Evolutionary conservation across 2,797 vertebrate genomes (phyloP), one percentile per base, ranked within the genome.

Genomic region (Esox masquinongy): DNA sequence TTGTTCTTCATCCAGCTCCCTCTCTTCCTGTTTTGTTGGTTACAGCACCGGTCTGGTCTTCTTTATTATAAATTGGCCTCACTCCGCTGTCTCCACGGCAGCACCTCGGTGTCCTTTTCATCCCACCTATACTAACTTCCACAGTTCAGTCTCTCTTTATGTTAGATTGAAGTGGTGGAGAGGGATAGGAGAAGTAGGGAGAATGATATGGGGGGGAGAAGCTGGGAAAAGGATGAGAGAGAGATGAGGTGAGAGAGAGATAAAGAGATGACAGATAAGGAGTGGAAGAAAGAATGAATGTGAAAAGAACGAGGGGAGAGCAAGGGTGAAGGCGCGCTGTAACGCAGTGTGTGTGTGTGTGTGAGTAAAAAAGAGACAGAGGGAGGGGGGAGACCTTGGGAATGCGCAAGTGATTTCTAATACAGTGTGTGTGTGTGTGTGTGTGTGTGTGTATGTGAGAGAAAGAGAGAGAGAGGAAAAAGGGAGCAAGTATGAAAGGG

Each of bases 51-150:
- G 82, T 87, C 85, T 82, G 24, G 74, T 80, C 80, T 86, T 79
- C 86, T 93, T 90, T 87, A 91, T 92, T 93, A 93, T 93, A 92
- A 89, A 91, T 92, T 88, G 88, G 81, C 83, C 86, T 87, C 74
- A 84, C 88, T 87, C 86, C 90, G 83, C 77, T 85, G 84, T 77
- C 89, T 91, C 90, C 90, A 59, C n/a, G 19, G n/a, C 22, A 22
- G 90, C 90, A 59, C 56, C n/a, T 8, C 22, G 4, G 9, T 59
- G 56, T 61, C 56, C 56, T 86, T 93, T 95, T 94, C 92, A 94
- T 95, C 94, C 92, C 91, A 85, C 89, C 89, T 85, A 83, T 84
- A 85, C 87, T 87, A 89, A 90, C 90, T 90, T 88, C 84, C 86
- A 77, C 88, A 88, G 83, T 90, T 89, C 87, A 88, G 82, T 80